Evolutionary conservation across 2,113 vertebrate species (phyloP).

Genomic region (Caranx melampygus): DNA sequence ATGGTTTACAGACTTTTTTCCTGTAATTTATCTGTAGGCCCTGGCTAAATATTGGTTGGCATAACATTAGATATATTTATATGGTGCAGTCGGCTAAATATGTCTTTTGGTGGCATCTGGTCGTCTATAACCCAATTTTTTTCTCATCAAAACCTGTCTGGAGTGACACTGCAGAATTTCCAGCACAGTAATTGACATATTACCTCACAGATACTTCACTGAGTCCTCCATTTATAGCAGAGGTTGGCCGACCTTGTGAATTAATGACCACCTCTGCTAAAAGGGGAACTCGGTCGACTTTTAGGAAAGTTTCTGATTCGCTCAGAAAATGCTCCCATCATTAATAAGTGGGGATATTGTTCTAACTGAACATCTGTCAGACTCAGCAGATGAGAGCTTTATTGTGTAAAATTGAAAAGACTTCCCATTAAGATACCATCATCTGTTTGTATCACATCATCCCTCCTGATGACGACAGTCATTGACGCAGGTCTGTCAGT

Average conservation of each 20-base stretch:
- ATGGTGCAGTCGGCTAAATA: neutral
- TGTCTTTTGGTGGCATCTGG: neutral
- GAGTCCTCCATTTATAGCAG: neutral
- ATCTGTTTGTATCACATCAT: no score
- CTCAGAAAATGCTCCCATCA: no score
- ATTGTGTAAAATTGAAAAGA: neutral
- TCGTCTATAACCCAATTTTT: neutral
- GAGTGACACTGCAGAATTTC: neutral
- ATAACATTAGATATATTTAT: neutral
- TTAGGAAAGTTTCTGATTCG: no score
- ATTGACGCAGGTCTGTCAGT: no score
- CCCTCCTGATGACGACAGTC: no score
- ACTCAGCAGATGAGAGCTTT: no score
- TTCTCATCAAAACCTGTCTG: neutral
- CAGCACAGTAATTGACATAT: neutral
- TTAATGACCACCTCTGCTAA: no score
- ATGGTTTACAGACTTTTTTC: constrained; percentile 33
- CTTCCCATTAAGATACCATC: no score
- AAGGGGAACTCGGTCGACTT: no score
- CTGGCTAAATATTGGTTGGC: neutral
- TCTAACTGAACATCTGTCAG: no score
- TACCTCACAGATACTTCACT: neutral
- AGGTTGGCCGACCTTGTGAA: no score
- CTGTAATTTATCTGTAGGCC: constrained; percentile 25
- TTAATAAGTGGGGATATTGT: no score